Conservation (phyloP, 1,140 invertebrate species). For the Triops cancriformis region DNA sequence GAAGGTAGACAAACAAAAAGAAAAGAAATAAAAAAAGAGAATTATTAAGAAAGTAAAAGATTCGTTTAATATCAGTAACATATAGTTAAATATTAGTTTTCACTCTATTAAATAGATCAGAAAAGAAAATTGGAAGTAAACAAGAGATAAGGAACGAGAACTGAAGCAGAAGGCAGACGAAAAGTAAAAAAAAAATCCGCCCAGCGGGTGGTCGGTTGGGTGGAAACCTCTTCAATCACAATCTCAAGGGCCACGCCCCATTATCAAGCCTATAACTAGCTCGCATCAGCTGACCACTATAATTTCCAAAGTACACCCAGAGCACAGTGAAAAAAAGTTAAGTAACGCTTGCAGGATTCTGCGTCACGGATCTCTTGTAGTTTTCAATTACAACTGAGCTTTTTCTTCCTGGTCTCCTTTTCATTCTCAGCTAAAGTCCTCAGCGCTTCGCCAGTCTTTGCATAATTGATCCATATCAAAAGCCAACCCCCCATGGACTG, state of each 20-base stretch:
- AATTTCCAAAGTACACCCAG: not conserved
- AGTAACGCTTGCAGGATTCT: not conserved
- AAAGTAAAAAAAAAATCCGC: not conserved
- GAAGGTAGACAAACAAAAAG: not conserved
- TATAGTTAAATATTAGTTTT: too few relatives aligned
- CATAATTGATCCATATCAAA: conserved; percentile 14
- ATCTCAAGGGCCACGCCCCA: not conserved
- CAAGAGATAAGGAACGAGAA: not conserved
- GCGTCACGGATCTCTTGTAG: not conserved
- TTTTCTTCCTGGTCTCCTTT: not conserved
- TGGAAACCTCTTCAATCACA: conserved; percentile 10
- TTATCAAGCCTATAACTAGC: conserved; percentile 10
- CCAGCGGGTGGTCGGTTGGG: not conserved
- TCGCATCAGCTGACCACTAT: not conserved
- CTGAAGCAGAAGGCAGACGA: not conserved
- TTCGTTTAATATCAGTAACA: too few relatives aligned
- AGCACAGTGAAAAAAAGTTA: too few relatives aligned
- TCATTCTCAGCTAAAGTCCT: not conserved
- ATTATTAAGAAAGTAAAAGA: too few relatives aligned
- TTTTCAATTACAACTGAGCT: not conserved
- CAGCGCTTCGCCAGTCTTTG: too few relatives aligned
- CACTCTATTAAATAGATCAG: too few relatives aligned
- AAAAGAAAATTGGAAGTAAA: not conserved
- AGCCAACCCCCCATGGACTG: not conserved
- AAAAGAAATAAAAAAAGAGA: too few relatives aligned